Percentiles rank a stretch among this genome's conserved stretches.
Evolutionary conservation across 2,888 invertebrate species (phyloP).

Genomic region (Suillia variegata): DNA sequence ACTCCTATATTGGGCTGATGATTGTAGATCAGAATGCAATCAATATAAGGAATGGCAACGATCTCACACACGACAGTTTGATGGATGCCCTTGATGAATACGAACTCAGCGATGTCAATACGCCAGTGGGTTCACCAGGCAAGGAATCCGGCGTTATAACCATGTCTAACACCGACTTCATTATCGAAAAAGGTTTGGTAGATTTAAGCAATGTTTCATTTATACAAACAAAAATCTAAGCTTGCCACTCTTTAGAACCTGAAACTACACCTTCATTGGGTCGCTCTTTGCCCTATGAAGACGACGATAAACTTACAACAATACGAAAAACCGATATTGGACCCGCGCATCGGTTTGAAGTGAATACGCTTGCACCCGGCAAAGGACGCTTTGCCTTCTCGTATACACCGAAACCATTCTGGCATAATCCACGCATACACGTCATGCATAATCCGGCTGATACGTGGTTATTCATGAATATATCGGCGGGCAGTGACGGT

Average conservation of each 20-base stretch:
- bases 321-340: slow-evolving; percentile 61
- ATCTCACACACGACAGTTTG: slow-evolving; percentile 46
- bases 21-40: slow-evolving; percentile 85
- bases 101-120: slow-evolving; percentile 49
- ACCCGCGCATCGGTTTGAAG: slow-evolving; percentile 63
- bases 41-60: slow-evolving; percentile 66
- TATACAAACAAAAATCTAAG: too few relatives aligned
- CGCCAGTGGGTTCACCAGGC: slow-evolving; percentile 50
- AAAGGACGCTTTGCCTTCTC: slow-evolving; percentile 92
- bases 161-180: slow-evolving; percentile 56
- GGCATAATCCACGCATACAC: slow-evolving; percentile 81
- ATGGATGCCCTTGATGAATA: slow-evolving; percentile 53
- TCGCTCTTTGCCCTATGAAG: slow-evolving; percentile 39
- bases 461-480: slow-evolving; percentile 86
- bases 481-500: slow-evolving; percentile 74
- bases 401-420: slow-evolving; percentile 80
- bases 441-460: slow-evolving; percentile 73
- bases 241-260: slow-evolving; percentile 34
- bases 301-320: slow-evolving; percentile 50
- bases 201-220: neutral
- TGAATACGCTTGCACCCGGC: slow-evolving; percentile 76
- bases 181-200: slow-evolving; percentile 44
- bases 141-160: slow-evolving; percentile 56
- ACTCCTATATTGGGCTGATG: slow-evolving; percentile 86
- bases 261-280: slow-evolving; percentile 41